A percentile compares a stretch with the other conserved stretches of the same genome.
phyloP scores from a whole-genome alignment of 2,113 vertebrate genomes.

The Nothobranchius furzeri region DNA sequence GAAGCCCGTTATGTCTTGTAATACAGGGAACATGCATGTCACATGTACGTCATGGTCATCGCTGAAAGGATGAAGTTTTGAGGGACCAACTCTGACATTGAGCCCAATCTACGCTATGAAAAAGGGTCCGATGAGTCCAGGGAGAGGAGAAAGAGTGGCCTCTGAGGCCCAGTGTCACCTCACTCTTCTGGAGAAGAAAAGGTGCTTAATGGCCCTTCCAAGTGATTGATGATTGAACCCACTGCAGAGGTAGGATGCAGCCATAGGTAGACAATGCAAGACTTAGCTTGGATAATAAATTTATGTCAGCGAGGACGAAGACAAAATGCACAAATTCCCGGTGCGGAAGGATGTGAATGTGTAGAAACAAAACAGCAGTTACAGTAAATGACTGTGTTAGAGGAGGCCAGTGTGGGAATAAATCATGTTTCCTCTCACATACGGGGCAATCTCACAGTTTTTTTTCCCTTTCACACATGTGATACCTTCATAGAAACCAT shows the following conservation, averaged over 20 bases:
- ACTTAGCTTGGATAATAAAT: constrained; percentile 43
- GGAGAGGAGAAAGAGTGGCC: constrained; percentile 15
- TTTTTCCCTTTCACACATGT: neutral
- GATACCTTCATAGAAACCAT: neutral
- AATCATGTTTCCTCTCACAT: constrained; percentile 30
- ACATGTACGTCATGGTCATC: constrained; percentile 41
- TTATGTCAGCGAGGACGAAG: constrained; percentile 29
- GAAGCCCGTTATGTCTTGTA: constrained; percentile 27
- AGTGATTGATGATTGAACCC: constrained; percentile 55
- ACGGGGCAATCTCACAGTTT: neutral
- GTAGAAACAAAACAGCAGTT: constrained; percentile 30
- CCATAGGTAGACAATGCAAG: constrained; percentile 33
- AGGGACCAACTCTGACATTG: neutral
- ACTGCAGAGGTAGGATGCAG: constrained; percentile 28
- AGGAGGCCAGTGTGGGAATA: constrained; percentile 20
- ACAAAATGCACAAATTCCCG: constrained; percentile 19
- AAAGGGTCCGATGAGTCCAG: neutral
- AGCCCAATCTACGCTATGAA: too few species aligned
- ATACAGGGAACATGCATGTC: constrained; percentile 28
- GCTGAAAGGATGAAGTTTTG: constrained; percentile 19
- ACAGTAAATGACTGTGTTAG: constrained; percentile 46
- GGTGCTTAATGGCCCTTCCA: constrained; percentile 51
- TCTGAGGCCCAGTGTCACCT: constrained; percentile 27
- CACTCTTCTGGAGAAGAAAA: constrained; percentile 41
- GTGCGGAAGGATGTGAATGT: constrained; percentile 25